Evolutionary conservation across 2,797 vertebrate genomes (phyloP), one percentile per base, ranked within the genome.

Genomic region (Sebastes reedi): DNA sequence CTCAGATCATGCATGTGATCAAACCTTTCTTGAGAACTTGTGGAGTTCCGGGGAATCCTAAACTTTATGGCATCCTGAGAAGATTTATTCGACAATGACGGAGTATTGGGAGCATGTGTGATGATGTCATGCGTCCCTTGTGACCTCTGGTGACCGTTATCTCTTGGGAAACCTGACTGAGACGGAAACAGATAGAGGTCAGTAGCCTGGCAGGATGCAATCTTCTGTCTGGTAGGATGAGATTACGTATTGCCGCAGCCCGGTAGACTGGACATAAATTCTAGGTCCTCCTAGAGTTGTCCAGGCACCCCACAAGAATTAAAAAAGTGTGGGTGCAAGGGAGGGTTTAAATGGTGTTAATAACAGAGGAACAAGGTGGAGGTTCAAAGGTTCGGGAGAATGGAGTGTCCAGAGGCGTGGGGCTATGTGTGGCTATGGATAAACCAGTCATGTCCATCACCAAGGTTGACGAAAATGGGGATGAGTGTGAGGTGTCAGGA

Each of bases 321-420:
- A 29, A 20, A 65, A 64, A 32, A 22, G 71, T 46, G 24, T 58
- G 16, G 54, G 46, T 76, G 55, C 30, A 9, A 50, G 61, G 67
- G 67, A 76, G 34, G 77, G 65, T 84, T 93, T 95, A 95, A 95
- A 96, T 96, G 95, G 94, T 96, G 87, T 89, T 92, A 82, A 92
- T 93, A 86, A 92, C 86, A 34, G 93, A 94, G 80, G 84, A 93
- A 74, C 79, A 87, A 81, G 70, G 62, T 72, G 91, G 89, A 65
- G 90, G 74, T 71, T 82, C 89, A 72, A 94, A 93, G 85, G 84
- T 93, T 82, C 86, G 34, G 82, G 89, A 93, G 84, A 93, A 95
- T 93, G 88, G 92, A 84, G 86, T 88, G 56, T 79, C 79, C 4
- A 12, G 67, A 67, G 61, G 79, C 50, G 16, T 42, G 36, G 80